Evolutionary conservation across 1,140 invertebrate species (phyloP), one percentile per base, ranked within the genome.

Genomic region (Drosophila equinoxialis): DNA sequence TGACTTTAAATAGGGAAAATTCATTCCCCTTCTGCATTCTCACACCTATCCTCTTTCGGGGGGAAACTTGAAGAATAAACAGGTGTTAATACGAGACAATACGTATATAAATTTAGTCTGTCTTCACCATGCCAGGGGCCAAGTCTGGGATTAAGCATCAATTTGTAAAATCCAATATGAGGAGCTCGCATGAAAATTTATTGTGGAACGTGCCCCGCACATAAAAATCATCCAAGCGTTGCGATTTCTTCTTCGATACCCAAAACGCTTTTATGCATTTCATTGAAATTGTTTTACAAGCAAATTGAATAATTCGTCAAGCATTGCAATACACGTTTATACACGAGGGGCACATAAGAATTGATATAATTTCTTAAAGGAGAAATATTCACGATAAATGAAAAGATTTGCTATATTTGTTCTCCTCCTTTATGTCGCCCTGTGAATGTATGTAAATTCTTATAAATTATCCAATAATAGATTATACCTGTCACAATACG

Each of bases 281-380:
- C 62, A 17, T 35, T 51, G 48, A 78, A 78, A 78, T 78, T 78
- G 75, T 78, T 77, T 78, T 77, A 72, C 74, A 71, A 23, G 20
- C 57, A 74, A 80, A 89, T 87, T 87, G 84, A 89, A 89, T 89
- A 74, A 80, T 87, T 70, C 72, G 70, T 77, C 57, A 66, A 64
- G 54, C 60, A 73, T 68, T 70, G 51, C 10, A 14, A 1, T 45
- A 45, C 14, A 6, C 5, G n/a, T 14, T 6, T 45, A 3, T 51
- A 0, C 3, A 51, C 45, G 17, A 51, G 17, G 17, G 1, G 42
- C 58, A 74, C 73, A 69, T 79, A 80, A 71, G 55, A 26, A 26
- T 26, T 26, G 23, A 3, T 26, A 3, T 26, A 4, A 26, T 26
- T 26, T 4, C 3, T 26, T 26, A 26, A 26, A 26, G 23, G 23